A percentile compares a stretch with the other conserved stretches of the same genome.
Conservation (phyloP, 2,888 invertebrate species). For the Lutraria lutraria region DNA sequence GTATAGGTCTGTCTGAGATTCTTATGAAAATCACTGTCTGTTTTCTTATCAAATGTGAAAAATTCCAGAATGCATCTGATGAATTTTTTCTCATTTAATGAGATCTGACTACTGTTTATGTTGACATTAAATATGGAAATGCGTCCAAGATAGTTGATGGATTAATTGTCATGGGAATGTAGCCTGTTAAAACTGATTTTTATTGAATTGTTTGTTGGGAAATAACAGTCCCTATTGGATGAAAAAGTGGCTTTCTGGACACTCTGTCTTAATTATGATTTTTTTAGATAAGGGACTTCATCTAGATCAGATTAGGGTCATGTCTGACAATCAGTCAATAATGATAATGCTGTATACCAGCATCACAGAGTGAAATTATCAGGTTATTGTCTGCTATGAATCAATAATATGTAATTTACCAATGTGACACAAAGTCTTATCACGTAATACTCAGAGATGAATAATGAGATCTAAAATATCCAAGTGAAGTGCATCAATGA, state of each 20-base stretch:
- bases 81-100: neutral
- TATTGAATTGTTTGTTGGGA: neutral
- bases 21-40: neutral
- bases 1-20: neutral
- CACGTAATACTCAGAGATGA: neutral
- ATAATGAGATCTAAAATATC: neutral
- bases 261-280: neutral
- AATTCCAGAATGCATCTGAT: neutral
- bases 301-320: neutral
- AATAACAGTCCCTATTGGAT: neutral
- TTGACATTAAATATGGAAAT: neutral
- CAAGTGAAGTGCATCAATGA: neutral
- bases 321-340: neutral
- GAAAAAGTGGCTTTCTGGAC: neutral
- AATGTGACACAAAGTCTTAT: constrained; percentile 11
- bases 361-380: neutral
- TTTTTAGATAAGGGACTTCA: neutral
- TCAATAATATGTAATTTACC: constrained; percentile 16
- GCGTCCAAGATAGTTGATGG: neutral
- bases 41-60: too few relatives aligned
- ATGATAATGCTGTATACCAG: neutral
- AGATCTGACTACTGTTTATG: neutral
- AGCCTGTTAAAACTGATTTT: neutral
- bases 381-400: neutral
- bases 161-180: neutral